Evolutionary conservation across 2,113 vertebrate species (phyloP).

Genomic region (Phaethornis superciliosus): DNA sequence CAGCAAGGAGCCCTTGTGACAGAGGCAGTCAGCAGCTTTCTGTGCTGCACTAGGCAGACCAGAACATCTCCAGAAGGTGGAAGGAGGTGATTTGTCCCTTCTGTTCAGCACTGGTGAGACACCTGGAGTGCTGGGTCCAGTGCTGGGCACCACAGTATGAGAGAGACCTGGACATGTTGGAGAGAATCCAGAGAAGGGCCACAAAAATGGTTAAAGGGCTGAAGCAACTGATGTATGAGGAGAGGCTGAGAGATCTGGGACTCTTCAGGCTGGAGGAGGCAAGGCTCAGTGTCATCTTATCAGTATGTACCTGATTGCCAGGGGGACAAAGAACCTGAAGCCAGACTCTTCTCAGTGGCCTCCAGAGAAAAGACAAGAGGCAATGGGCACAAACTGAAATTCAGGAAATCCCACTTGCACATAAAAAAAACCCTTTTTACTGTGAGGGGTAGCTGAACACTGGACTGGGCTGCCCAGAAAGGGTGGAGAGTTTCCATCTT

Average conservation of each 20-base stretch:
- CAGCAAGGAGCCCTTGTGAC: not conserved
- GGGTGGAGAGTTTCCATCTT: not conserved
- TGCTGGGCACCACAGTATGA: not conserved
- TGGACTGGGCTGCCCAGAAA: not conserved
- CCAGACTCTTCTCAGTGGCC: not conserved
- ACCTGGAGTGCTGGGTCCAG: not conserved
- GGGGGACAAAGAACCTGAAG: not conserved
- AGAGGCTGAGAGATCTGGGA: not conserved
- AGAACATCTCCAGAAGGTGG: not conserved
- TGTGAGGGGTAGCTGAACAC: not conserved
- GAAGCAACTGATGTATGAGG: not conserved
- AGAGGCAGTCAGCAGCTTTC: not conserved
- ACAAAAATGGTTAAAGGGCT: not conserved
- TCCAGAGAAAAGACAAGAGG: not conserved
- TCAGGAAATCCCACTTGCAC: not conserved
- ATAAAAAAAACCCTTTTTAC: not conserved
- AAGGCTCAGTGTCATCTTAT: not conserved
- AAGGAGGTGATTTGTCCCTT: not conserved
- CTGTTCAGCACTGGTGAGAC: not conserved
- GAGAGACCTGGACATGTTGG: not conserved
- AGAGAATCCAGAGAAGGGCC: not conserved
- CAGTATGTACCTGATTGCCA: not conserved
- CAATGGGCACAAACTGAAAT: not conserved
- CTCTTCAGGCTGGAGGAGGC: not conserved
- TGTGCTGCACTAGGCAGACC: not conserved